These are phyloP conservation scores for Melipona beecheii DNA, from an alignment of 2,888 invertebrate species.

Conservation along the genomic window DNA sequence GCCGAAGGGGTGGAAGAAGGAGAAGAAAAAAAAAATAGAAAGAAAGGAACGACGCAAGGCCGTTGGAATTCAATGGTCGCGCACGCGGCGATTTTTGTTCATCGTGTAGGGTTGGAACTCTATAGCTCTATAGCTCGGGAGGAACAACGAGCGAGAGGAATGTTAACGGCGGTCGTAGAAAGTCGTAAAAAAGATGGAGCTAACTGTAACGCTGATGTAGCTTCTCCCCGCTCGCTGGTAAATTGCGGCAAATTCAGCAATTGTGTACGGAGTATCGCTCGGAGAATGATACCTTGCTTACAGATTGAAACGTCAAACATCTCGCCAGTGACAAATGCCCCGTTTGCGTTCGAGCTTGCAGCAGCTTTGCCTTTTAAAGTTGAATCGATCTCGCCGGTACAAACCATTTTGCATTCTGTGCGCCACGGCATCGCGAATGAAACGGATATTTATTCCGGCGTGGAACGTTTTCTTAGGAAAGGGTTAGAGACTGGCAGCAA, in stretches of 20 bases:
- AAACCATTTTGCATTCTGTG: not conserved
- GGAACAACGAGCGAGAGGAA: not conserved
- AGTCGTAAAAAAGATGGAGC: not conserved
- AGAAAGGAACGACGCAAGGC: not conserved
- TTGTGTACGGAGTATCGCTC: not conserved
- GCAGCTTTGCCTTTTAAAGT: not conserved
- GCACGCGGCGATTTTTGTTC: conserved; percentile 5
- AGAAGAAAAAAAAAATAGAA: not conserved
- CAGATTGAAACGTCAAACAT: conserved; percentile 11
- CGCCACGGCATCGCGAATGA: not conserved
- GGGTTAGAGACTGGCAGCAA: too few species aligned
- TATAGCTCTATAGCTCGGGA: not conserved
- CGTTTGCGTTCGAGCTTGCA: not conserved
- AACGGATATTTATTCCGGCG: conserved; percentile 1
- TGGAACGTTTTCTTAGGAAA: too few species aligned
- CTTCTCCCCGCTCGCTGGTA: not conserved
- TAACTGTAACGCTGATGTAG: not conserved
- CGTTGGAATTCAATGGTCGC: conserved; percentile 1
- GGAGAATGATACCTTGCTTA: not conserved
- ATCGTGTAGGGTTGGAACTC: too few species aligned
- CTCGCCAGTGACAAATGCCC: not conserved
- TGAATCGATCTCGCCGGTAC: not conserved
- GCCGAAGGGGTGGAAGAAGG: too few species aligned
- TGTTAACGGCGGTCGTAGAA: conserved; percentile 16
- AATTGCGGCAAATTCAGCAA: not conserved